Evolutionary conservation across 2,888 invertebrate species (phyloP).

Genomic region (Tetropium fuscum): DNA sequence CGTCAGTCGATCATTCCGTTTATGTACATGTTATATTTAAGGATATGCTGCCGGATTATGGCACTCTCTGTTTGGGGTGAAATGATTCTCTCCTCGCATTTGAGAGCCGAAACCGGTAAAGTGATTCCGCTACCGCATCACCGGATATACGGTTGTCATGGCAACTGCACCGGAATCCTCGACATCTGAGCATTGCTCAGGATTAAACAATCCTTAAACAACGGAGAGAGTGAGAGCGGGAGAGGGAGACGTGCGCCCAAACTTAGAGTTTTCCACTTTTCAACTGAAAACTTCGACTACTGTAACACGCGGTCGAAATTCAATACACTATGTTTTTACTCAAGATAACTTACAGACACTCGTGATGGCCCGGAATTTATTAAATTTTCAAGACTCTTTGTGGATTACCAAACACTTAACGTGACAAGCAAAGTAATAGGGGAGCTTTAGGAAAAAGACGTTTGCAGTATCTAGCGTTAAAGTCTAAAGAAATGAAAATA

Average conservation of each 20-base stretch:
- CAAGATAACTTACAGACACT: constrained; percentile 16
- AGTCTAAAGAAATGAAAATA: no score
- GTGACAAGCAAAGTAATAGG: neutral
- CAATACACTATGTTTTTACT: constrained; percentile 24
- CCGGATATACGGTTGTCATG: constrained; percentile 58
- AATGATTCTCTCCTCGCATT: constrained; percentile 39
- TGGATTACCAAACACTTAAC: constrained; percentile 12
- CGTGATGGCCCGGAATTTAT: constrained; percentile 13
- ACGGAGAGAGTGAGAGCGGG: constrained; percentile 40
- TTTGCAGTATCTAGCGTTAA: no score
- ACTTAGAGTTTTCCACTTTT: constrained; percentile 44
- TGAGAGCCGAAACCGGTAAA: constrained; percentile 54
- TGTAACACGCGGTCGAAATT: constrained; percentile 35
- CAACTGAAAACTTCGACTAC: constrained; percentile 36
- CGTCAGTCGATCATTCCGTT: constrained; percentile 32
- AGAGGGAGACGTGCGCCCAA: constrained; percentile 35
- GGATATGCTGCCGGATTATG: constrained; percentile 30
- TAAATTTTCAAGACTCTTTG: constrained; percentile 16
- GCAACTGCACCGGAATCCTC: constrained; percentile 59
- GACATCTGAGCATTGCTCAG: constrained; percentile 58
- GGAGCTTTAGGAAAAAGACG: constrained; percentile 1
- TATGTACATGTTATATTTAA: constrained; percentile 26
- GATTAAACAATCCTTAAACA: constrained; percentile 56
- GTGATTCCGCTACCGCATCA: constrained; percentile 59
- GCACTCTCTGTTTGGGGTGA: constrained; percentile 29